phyloP scores from a whole-genome alignment of 1,140 invertebrate genomes.

The Anoplolepis gracilipes region DNA sequence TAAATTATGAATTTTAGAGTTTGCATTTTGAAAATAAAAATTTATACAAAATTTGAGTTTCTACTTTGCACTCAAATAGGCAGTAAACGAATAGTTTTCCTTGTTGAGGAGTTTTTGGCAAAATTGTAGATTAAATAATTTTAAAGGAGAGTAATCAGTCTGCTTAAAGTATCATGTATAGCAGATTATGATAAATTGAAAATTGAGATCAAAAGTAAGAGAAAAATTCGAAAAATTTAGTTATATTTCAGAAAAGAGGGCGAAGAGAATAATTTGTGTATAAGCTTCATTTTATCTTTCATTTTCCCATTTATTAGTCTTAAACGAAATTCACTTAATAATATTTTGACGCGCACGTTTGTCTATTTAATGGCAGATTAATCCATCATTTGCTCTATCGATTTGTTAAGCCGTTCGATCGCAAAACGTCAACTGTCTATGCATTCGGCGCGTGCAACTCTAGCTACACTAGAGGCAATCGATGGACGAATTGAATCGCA shows the following conservation, averaged over 20 bases:
- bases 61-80: too few relatives aligned
- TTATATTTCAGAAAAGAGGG: background rate
- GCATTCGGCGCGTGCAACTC: constrained; percentile 33
- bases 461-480: constrained; percentile 1
- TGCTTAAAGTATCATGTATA: too few relatives aligned
- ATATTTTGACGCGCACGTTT: constrained; percentile 11
- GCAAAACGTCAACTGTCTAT: constrained; percentile 27
- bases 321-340: background rate
- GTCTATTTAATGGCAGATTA: constrained; percentile 42
- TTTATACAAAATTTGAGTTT: too few relatives aligned
- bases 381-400: constrained; percentile 48
- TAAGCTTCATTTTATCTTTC: background rate
- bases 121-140: background rate
- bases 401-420: constrained; percentile 52
- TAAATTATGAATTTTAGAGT: too few relatives aligned
- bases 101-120: too few relatives aligned
- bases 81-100: too few relatives aligned
- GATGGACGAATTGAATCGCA: constrained; percentile 48
- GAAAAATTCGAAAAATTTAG: background rate
- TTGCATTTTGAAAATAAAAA: too few relatives aligned
- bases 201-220: too few relatives aligned
- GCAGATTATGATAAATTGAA: too few relatives aligned
- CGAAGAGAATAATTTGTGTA: background rate
- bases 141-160: too few relatives aligned
- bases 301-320: background rate